Conservation (phyloP, 2,888 invertebrate species). For the Protula sp. region DNA sequence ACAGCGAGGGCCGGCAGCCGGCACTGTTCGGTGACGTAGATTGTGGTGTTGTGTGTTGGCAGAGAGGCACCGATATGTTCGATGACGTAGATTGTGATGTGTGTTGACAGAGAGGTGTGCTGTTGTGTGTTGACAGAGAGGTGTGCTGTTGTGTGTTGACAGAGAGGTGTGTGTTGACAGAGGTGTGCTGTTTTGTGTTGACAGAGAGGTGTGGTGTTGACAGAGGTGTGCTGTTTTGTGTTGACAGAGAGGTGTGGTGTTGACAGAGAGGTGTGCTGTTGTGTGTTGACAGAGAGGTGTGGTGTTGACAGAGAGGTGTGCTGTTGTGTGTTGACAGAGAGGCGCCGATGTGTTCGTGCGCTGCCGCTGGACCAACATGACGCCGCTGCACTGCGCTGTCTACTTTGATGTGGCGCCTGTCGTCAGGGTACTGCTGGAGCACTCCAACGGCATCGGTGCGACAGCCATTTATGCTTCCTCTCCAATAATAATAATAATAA, state of each 20-base stretch:
- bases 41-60: too few species aligned
- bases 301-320: slow-evolving; percentile 54
- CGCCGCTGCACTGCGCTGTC: slow-evolving; percentile 57
- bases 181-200: too few species aligned
- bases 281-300: slow-evolving; percentile 37
- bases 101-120: slow-evolving; percentile 55
- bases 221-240: too few species aligned
- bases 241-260: too few species aligned
- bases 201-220: too few species aligned
- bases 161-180: too few species aligned
- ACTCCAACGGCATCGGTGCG: slow-evolving; percentile 16
- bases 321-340: not conserved
- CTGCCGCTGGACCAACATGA: slow-evolving; percentile 58
- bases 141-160: slow-evolving; percentile 30
- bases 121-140: slow-evolving; percentile 19
- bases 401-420: slow-evolving; percentile 57
- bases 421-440: slow-evolving; percentile 46
- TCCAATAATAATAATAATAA: too few species aligned
- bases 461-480: too few species aligned
- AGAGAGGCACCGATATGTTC: too few species aligned
- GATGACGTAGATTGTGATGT: slow-evolving; percentile 41
- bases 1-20: too few species aligned
- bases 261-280: too few species aligned
- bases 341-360: slow-evolving; percentile 55
- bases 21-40: too few species aligned